Percentiles rank a stretch among this genome's conserved stretches.
These are phyloP conservation scores for Sitta europaea DNA, from an alignment of 2,113 vertebrate genomes.

Conservation along the genomic window DNA sequence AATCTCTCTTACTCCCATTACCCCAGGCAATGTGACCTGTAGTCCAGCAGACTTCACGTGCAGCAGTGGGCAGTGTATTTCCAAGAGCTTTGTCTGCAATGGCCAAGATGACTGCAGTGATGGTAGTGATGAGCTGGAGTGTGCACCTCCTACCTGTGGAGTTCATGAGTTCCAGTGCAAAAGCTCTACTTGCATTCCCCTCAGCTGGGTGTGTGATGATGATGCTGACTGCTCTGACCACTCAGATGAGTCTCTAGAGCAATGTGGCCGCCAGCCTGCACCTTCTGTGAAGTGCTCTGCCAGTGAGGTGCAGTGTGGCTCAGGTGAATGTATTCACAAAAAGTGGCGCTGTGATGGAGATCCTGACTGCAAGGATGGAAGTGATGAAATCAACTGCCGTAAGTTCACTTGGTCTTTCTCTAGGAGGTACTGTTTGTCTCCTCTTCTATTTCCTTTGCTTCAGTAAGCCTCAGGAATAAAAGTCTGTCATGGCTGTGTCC, in stretches of 20 bases:
- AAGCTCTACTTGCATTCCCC: constrained; percentile 86
- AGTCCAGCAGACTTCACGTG: constrained; percentile 92
- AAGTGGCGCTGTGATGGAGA: constrained; percentile 98
- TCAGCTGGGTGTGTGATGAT: constrained; percentile 91
- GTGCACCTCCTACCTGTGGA: constrained; percentile 84
- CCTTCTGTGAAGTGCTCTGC: constrained; percentile 80
- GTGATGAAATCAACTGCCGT: constrained; percentile 95
- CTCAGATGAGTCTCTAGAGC: constrained; percentile 88
- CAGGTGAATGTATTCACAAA: constrained; percentile 93
- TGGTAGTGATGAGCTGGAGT: constrained; percentile 87
- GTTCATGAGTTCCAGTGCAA: constrained; percentile 90
- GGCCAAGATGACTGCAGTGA: constrained; percentile 95
- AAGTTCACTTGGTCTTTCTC: constrained; percentile 56
- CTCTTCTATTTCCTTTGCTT: neutral
- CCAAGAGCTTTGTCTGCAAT: constrained; percentile 91
- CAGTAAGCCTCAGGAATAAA: neutral
- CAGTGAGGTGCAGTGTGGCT: constrained; percentile 86
- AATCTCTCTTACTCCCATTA: neutral
- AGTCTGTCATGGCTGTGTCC: neutral
- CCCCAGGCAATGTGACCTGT: constrained; percentile 89
- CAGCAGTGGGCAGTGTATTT: constrained; percentile 88
- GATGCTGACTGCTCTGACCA: constrained; percentile 93
- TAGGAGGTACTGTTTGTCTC: neutral
- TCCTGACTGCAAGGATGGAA: constrained; percentile 92
- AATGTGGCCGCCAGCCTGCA: constrained; percentile 85